phyloP scores from a whole-genome alignment of 2,113 vertebrate genomes.

The Vanacampus margaritifer region DNA sequence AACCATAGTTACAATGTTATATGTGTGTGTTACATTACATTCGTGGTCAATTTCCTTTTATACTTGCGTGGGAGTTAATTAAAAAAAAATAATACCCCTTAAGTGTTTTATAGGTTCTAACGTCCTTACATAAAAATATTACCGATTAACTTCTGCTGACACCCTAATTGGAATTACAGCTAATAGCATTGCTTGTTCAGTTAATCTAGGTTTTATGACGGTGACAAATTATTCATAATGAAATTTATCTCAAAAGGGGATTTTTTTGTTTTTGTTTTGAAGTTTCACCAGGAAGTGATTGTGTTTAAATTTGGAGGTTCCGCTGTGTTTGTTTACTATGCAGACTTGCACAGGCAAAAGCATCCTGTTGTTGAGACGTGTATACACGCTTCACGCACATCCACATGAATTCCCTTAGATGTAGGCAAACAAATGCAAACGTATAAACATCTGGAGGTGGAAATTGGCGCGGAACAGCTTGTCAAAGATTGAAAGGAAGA shows the following conservation, averaged over 20 bases:
- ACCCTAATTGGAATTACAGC: background rate
- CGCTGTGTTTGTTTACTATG: slow-evolving; percentile 14
- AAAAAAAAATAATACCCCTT: no score
- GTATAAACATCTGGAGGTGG: slow-evolving; percentile 27
- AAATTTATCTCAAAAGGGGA: background rate
- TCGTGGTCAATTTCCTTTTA: no score
- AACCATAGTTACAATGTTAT: no score
- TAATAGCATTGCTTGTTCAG: background rate
- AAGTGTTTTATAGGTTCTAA: background rate
- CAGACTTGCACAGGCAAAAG: slow-evolving; percentile 24
- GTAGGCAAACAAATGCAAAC: slow-evolving; percentile 33
- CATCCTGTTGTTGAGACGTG: slow-evolving; percentile 43
- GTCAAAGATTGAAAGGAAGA: slow-evolving; percentile 4
- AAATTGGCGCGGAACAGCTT: slow-evolving; percentile 8
- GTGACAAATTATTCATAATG: background rate
- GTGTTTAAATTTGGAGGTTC: background rate
- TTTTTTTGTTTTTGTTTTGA: background rate
- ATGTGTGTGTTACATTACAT: no score
- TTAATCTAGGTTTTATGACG: background rate
- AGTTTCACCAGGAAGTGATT: background rate
- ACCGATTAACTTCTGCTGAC: background rate
- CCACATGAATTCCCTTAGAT: slow-evolving; percentile 39
- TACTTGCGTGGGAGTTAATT: no score
- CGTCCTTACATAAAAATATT: background rate
- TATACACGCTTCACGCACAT: slow-evolving; percentile 40